A percentile compares a stretch with the other conserved stretches of the same genome.
Conservation (phyloP, 1,140 invertebrate species). For the Maniola jurtina region DNA sequence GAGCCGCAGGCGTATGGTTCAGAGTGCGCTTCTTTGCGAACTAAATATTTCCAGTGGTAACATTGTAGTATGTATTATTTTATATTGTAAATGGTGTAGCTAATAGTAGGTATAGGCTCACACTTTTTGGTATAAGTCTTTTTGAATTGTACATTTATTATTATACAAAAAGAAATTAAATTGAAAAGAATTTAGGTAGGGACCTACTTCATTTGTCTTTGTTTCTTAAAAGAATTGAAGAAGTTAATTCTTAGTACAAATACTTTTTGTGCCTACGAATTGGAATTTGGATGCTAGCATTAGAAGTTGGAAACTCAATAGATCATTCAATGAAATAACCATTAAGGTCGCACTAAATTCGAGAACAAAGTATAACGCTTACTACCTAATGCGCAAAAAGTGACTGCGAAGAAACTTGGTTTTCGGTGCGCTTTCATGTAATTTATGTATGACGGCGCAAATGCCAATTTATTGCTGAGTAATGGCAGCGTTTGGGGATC, state of each 20-base stretch:
- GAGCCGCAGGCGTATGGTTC: constrained; percentile 29
- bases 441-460: constrained; percentile 78
- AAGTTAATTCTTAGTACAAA: too few species aligned
- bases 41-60: constrained; percentile 3
- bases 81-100: too few species aligned
- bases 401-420: constrained; percentile 70
- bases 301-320: constrained; percentile 21
- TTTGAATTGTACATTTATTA: too few species aligned
- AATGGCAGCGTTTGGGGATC: constrained; percentile 76
- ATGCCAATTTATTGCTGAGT: constrained; percentile 79
- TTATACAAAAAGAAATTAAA: too few species aligned
- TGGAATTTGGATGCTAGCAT: constrained; percentile 3
- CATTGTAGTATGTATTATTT: neutral
- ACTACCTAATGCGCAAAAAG: constrained; percentile 54
- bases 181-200: too few species aligned
- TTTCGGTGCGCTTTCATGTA: constrained; percentile 67
- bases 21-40: constrained; percentile 20
- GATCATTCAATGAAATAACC: constrained; percentile 26
- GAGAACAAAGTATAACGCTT: constrained; percentile 39
- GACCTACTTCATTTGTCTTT: too few species aligned
- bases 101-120: too few species aligned
- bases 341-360: constrained; percentile 25
- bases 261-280: constrained; percentile 3
- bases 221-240: too few species aligned
- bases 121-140: too few species aligned